A percentile compares a stretch with the other conserved stretches of the same genome.
Conservation (phyloP, 2,113 vertebrate genomes). For the Hypocryptadius cinnamomeus region DNA sequence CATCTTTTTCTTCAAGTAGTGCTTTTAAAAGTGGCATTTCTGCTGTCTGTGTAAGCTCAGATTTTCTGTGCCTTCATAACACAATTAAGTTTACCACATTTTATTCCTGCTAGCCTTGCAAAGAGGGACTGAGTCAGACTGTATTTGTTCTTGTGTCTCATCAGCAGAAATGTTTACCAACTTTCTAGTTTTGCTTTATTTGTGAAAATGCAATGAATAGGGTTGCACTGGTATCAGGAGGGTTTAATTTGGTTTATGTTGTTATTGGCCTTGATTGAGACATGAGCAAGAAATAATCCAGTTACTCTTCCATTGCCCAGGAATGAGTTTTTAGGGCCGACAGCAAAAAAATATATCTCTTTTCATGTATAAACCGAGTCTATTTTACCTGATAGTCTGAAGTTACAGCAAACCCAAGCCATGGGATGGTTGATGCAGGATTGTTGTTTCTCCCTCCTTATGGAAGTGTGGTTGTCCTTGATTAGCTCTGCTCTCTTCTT, state of each 20-base stretch:
- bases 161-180: constrained; percentile 42
- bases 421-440: not conserved
- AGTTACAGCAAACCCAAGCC: not conserved
- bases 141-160: not conserved
- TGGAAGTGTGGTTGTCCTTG: not conserved
- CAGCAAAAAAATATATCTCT: not conserved
- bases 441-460: not conserved
- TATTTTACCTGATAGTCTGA: not conserved
- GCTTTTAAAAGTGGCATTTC: not conserved
- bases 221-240: not conserved
- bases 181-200: not conserved
- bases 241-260: not conserved
- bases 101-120: constrained; percentile 1
- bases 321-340: not conserved
- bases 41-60: constrained; percentile 22
- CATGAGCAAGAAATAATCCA: not conserved
- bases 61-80: constrained; percentile 17
- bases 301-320: not conserved
- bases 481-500: not conserved
- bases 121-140: constrained; percentile 20
- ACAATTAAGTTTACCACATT: constrained; percentile 19
- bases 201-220: not conserved
- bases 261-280: not conserved
- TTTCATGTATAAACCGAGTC: not conserved
- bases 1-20: not conserved